These are phyloP conservation scores for Hiodon tergisus DNA, from an alignment of 2,113 vertebrate species.

Conservation along the genomic window DNA sequence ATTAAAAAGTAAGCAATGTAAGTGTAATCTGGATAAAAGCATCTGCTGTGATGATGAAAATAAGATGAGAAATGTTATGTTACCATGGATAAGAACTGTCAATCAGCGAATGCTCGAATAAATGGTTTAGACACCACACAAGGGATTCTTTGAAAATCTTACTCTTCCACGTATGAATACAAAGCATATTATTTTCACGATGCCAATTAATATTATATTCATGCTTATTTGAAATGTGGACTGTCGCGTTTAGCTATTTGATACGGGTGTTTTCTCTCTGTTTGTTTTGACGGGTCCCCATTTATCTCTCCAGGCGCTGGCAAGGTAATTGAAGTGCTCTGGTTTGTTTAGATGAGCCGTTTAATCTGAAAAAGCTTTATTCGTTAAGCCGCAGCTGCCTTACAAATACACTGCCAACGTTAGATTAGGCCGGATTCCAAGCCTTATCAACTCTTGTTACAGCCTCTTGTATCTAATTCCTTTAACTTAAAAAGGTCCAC, in stretches of 20 bases:
- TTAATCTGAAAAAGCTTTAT: conserved; percentile 17
- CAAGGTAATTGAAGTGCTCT: conserved; percentile 19
- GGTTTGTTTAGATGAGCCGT: conserved; percentile 19
- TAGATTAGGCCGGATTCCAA: conserved; percentile 1
- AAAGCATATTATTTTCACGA: too few species aligned
- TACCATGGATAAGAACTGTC: too few species aligned
- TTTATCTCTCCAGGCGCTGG: conserved; percentile 15
- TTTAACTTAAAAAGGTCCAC: background rate
- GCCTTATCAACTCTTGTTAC: conserved; percentile 21
- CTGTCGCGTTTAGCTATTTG: background rate
- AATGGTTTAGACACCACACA: too few species aligned
- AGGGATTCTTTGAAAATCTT: too few species aligned
- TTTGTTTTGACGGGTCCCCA: background rate
- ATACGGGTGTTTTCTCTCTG: background rate
- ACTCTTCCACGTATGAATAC: too few species aligned
- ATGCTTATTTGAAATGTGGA: background rate
- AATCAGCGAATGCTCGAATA: too few species aligned
- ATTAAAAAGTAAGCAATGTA: too few species aligned
- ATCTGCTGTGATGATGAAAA: background rate
- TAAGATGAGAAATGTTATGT: background rate
- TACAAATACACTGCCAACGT: background rate
- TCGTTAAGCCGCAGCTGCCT: conserved; percentile 11
- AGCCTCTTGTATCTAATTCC: conserved; percentile 19
- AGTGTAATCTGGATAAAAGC: too few species aligned
- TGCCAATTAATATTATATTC: background rate